Conservation (phyloP, 2,797 vertebrate species). For the Podarcis lilfordi region DNA sequence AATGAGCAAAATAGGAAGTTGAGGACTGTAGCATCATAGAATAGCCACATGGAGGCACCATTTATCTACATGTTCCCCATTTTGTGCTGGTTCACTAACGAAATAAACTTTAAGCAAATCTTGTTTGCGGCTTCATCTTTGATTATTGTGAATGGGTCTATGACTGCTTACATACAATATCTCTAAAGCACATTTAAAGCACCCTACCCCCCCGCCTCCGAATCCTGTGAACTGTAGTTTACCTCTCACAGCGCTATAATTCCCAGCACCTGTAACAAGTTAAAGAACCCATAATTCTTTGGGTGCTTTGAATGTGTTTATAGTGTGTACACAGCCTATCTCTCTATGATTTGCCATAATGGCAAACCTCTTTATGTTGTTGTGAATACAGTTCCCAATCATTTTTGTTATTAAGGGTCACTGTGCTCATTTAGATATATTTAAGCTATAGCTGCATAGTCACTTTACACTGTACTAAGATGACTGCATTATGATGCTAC, state of each 20-base stretch:
- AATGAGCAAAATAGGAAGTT: neutral
- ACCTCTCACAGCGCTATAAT: too few relatives aligned
- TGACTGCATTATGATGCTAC: neutral
- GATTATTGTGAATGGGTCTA: neutral
- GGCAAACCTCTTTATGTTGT: too few relatives aligned
- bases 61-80: neutral
- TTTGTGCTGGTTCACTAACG: neutral
- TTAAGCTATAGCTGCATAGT: neutral
- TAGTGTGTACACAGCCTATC: neutral
- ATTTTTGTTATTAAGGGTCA: neutral
- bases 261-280: too few relatives aligned
- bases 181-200: too few relatives aligned
- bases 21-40: conserved; percentile 5
- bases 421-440: neutral
- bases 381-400: neutral
- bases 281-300: too few relatives aligned
- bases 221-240: too few relatives aligned
- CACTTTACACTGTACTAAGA: neutral
- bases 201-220: too few relatives aligned
- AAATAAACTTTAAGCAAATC: neutral
- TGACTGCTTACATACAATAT: too few relatives aligned
- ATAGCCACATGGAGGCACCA: conserved; percentile 31
- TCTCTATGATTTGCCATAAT: neutral
- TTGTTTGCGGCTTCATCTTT: neutral
- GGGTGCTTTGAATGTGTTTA: too few relatives aligned